phyloP scores from a whole-genome alignment of 2,888 invertebrate genomes.

The Cataglyphis livida region DNA sequence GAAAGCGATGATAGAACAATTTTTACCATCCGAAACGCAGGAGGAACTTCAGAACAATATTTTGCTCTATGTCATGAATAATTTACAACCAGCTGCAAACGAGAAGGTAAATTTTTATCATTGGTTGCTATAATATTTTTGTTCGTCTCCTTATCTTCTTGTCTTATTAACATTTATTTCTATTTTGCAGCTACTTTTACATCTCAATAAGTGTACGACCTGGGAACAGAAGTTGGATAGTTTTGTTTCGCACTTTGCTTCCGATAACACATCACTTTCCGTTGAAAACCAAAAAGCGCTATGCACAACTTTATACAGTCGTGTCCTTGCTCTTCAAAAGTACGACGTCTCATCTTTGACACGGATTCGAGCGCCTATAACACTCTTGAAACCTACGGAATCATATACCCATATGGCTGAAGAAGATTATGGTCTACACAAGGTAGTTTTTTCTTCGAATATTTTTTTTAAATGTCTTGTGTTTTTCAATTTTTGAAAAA shows the following conservation, averaged over 20 bases:
- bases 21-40: conserved; percentile 86
- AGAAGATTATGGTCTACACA: conserved; percentile 89
- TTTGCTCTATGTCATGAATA: conserved; percentile 87
- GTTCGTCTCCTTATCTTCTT: not conserved
- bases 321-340: not conserved
- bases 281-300: conserved; percentile 33
- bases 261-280: not conserved
- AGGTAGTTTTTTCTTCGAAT: conserved; percentile 73
- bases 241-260: conserved; percentile 81
- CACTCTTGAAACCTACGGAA: conserved; percentile 89
- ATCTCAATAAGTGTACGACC: conserved; percentile 87
- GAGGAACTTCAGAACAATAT: conserved; percentile 87
- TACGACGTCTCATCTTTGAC: conserved; percentile 85
- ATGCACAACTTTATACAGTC: conserved; percentile 51
- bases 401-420: conserved; percentile 87
- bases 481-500: not conserved
- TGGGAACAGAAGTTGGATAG: conserved; percentile 88
- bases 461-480: not conserved
- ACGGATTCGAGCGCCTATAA: conserved; percentile 88
- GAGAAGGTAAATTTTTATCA: conserved; percentile 79
- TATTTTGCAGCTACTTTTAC: conserved; percentile 76
- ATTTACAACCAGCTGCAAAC: conserved; percentile 86
- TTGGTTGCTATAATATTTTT: not conserved
- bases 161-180: not conserved
- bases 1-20: conserved; percentile 87